Evolutionary conservation across 1,140 invertebrate species (phyloP), one percentile per base, ranked within the genome.

Genomic region (Drosophila nigromelanica): DNA sequence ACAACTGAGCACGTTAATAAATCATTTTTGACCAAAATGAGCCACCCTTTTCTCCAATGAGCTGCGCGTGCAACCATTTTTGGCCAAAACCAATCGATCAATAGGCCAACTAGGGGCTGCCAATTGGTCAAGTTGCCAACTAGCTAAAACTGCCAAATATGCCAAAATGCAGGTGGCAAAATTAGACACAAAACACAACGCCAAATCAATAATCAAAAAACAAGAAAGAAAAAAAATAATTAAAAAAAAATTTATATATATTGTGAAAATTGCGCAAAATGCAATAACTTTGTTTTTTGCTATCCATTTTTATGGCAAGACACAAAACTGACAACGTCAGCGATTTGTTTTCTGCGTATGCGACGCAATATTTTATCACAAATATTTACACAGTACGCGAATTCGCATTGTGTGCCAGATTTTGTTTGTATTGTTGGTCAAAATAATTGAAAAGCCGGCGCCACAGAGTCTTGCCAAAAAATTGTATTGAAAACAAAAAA

Each of bases 131-230:
- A 60, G 54, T 68, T 73, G 64, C 70, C 55, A 45, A 62, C 52
- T 55, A 33, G 64, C 39, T 68, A 37, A 76, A 70, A 62, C 82
- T 75, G 78, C 85, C 79, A 87, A 89, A 83, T 77, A 80, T 74
- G 83, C 77, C 83, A 83, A 87, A 83, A 87, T 80, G 83, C 83
- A 87, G 83, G 83, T 87, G 83, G 83, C 85, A 89, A 87, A 87
- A 87, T 89, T 87, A 87, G 83, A 87, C 83, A 87, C 71, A 87
- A 69, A 87, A 81, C 72, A 87, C 52, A 78, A 75, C 66, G 47
- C 67, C 71, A 76, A 82, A 71, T 30, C 55, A 67, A 24, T 24
- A 24, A 24, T 4, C 21, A 24, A 24, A 74, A 51, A 68, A 40
- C 30, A 47, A 35, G 40, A 54, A 54, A 18, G 8, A 10, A 24